These are phyloP conservation scores for Triplophysa rosa DNA, from an alignment of 2,113 vertebrate genomes.

Conservation along the genomic window DNA sequence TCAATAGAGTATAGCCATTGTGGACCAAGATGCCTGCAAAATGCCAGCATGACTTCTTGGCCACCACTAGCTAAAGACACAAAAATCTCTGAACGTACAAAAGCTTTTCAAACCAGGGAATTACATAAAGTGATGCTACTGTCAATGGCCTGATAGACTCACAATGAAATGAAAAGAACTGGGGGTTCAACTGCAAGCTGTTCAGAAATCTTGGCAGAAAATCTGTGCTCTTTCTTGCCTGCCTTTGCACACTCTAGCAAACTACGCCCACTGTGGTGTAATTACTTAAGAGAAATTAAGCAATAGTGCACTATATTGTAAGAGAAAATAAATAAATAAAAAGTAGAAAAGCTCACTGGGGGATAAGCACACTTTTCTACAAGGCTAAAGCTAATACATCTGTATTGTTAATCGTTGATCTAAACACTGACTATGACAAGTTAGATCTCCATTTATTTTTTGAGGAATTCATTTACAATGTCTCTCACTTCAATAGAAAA, in stretches of 20 bases:
- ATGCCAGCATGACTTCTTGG: slow-evolving; percentile 46
- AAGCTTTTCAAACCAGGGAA: slow-evolving; percentile 82
- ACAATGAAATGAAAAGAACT: slow-evolving; percentile 76
- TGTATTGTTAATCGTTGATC: slow-evolving; percentile 60
- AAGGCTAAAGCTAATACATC: slow-evolving; percentile 61
- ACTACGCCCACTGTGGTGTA: slow-evolving; percentile 55
- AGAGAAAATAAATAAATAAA: slow-evolving; percentile 52
- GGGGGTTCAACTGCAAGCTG: slow-evolving; percentile 61
- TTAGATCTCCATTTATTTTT: slow-evolving; percentile 64
- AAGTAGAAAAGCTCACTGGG: slow-evolving; percentile 19
- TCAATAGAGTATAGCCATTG: slow-evolving; percentile 47
- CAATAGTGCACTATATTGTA: slow-evolving; percentile 55
- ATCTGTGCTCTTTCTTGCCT: slow-evolving; percentile 53
- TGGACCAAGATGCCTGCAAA: slow-evolving; percentile 54
- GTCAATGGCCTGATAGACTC: slow-evolving; percentile 81
- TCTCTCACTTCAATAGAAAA: slow-evolving; percentile 51
- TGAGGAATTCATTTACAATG: slow-evolving; percentile 64
- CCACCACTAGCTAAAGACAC: slow-evolving; percentile 57
- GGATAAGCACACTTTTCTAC: slow-evolving; percentile 46
- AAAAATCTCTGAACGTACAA: slow-evolving; percentile 75
- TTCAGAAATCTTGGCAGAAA: slow-evolving; percentile 67
- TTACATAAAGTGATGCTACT: slow-evolving; percentile 82
- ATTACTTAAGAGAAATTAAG: slow-evolving; percentile 67
- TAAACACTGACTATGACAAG: slow-evolving; percentile 60
- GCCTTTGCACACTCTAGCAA: slow-evolving; percentile 57